Evolutionary conservation across 2,113 vertebrate genomes (phyloP).

Genomic region (Sinocyclocheilus maitianheensis): DNA sequence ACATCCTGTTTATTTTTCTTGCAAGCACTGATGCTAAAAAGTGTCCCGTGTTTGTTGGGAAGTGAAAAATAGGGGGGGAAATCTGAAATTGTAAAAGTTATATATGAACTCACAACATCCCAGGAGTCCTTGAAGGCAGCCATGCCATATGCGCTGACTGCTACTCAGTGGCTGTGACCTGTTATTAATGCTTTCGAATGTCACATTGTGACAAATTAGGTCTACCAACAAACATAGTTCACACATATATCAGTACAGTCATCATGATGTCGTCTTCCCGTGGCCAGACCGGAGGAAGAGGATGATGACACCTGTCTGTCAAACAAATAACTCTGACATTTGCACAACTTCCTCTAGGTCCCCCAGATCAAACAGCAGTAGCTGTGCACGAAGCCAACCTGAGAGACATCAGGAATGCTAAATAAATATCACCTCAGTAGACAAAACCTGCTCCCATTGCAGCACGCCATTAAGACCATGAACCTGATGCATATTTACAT

Average conservation of each 20-base stretch:
- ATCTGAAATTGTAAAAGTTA: background rate
- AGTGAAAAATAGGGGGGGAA: background rate
- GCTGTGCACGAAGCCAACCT: background rate
- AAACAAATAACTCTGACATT: constrained; percentile 40
- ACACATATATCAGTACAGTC: background rate
- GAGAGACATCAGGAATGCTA: constrained; percentile 2
- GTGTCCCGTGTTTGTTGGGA: background rate
- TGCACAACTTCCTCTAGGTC: background rate
- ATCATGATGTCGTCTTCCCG: background rate
- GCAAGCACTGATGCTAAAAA: too few relatives aligned
- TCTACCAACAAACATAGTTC: background rate
- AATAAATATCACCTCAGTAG: constrained; percentile 31
- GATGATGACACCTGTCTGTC: constrained; percentile 30
- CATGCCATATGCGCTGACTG: background rate
- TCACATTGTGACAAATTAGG: background rate
- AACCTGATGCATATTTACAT: constrained; percentile 21
- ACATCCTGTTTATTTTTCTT: too few relatives aligned
- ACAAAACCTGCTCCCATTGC: background rate
- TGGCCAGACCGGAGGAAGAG: background rate
- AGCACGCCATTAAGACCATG: background rate
- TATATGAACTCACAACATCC: background rate
- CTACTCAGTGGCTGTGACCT: background rate
- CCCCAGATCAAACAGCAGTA: constrained; percentile 17
- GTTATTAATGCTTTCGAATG: constrained; percentile 10
- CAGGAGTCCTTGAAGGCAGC: background rate